phyloP scores from a whole-genome alignment of 2,113 vertebrate species.

The Melanerpes formicivorus region DNA sequence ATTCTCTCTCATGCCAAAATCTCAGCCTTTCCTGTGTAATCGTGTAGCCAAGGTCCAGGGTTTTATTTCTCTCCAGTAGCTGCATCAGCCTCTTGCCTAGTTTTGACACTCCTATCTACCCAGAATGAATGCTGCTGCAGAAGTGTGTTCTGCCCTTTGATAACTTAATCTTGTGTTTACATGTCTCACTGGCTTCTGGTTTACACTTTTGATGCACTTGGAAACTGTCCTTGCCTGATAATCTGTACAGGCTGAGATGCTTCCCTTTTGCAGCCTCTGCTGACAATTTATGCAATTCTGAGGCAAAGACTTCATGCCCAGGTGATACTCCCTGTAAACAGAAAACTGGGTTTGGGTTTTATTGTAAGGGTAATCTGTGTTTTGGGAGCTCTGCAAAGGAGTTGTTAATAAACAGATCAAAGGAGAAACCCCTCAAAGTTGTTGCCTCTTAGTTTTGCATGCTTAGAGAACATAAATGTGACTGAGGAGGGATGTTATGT shows the following conservation, averaged over 20 bases:
- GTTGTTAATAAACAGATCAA: background rate
- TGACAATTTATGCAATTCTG: background rate
- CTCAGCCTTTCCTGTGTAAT: background rate
- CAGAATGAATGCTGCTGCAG: background rate
- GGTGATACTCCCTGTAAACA: background rate
- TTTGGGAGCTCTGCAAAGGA: background rate
- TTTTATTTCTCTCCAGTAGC: background rate
- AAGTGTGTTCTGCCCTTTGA: background rate
- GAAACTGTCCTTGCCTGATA: background rate
- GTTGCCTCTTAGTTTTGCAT: background rate
- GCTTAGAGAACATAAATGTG: rapidly evolving
- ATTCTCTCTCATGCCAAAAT: background rate
- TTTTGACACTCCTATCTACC: background rate
- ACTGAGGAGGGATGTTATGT: background rate
- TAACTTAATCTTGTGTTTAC: background rate
- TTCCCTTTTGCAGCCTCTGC: background rate
- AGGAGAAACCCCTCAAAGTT: background rate
- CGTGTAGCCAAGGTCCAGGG: background rate
- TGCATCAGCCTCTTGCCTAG: background rate
- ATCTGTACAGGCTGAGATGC: background rate
- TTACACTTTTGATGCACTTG: background rate
- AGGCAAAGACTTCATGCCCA: background rate
- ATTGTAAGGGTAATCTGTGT: background rate
- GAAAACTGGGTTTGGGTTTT: background rate
- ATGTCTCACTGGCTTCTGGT: background rate